Percentiles rank a stretch among this genome's conserved stretches.
These are phyloP conservation scores for Caenorhabditis zanzibari DNA, from an alignment of 2,888 invertebrate species.

Conservation along the genomic window DNA sequence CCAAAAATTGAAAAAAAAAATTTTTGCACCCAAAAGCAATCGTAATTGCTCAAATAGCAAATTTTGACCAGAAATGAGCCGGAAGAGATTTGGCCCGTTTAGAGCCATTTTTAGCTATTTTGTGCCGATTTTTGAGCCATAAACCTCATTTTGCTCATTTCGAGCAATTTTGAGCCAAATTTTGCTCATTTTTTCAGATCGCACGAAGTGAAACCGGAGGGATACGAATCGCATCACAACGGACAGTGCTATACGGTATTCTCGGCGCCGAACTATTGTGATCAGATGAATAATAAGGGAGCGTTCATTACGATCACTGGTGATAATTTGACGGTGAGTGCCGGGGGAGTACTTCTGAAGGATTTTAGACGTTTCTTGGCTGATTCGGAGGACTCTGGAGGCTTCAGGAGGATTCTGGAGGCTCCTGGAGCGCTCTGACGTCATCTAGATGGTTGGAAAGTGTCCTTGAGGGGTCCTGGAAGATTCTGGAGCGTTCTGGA, in stretches of 20 bases:
- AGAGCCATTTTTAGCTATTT: too few relatives aligned
- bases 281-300: conserved; percentile 96
- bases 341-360: too few relatives aligned
- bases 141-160: too few relatives aligned
- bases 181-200: conserved; percentile 86
- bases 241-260: conserved; percentile 98
- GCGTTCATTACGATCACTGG: conserved; percentile 97
- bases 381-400: not conserved
- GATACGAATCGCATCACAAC: conserved; percentile 95
- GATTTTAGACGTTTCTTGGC: not conserved
- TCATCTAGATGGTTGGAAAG: not conserved
- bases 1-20: too few relatives aligned
- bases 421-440: not conserved
- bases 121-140: too few relatives aligned
- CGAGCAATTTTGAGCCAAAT: not conserved
- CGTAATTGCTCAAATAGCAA: too few relatives aligned
- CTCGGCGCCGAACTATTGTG: conserved; percentile 98
- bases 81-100: too few relatives aligned
- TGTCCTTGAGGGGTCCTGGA: not conserved
- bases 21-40: too few relatives aligned
- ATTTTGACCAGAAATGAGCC: too few relatives aligned
- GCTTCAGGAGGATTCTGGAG: not conserved
- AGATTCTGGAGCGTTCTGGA: not conserved
- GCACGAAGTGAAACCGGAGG: conserved; percentile 97
- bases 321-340: conserved; percentile 74